phyloP scores from a whole-genome alignment of 2,113 vertebrate species.

The Corvus cornix region DNA sequence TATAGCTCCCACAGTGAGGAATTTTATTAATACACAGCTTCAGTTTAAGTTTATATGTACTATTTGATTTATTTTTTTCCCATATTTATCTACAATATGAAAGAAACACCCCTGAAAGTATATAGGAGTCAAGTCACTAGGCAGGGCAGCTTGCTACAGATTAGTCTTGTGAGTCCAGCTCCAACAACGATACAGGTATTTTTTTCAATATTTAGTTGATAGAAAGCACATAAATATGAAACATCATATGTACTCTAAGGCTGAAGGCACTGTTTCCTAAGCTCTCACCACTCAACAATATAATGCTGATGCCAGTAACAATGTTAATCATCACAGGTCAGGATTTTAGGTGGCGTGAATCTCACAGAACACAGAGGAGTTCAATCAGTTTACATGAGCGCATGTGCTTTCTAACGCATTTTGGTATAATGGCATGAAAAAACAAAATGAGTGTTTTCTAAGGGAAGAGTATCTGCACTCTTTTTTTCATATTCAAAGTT shows the following conservation, averaged over 20 bases:
- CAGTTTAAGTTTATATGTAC: not conserved
- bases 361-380: not conserved
- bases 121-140: not conserved
- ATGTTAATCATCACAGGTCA: not conserved
- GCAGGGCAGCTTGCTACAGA: not conserved
- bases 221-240: not conserved
- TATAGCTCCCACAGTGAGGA: not conserved
- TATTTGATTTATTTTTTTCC: not conserved
- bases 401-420: fast-evolving
- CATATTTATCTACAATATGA: not conserved
- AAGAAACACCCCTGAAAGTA: not conserved
- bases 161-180: not conserved
- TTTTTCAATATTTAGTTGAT: not conserved
- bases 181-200: not conserved
- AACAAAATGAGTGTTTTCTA: not conserved
- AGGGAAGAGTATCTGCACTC: not conserved
- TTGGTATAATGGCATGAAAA: not conserved
- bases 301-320: not conserved
- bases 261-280: not conserved
- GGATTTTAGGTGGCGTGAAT: not conserved
- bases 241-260: not conserved
- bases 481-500: not conserved
- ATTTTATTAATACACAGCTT: not conserved
- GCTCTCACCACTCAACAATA: not conserved
- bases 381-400: not conserved